Evolutionary conservation across 92 coral and sea anemone species (phyloP).

Genomic region (Porites divaricata): DNA sequence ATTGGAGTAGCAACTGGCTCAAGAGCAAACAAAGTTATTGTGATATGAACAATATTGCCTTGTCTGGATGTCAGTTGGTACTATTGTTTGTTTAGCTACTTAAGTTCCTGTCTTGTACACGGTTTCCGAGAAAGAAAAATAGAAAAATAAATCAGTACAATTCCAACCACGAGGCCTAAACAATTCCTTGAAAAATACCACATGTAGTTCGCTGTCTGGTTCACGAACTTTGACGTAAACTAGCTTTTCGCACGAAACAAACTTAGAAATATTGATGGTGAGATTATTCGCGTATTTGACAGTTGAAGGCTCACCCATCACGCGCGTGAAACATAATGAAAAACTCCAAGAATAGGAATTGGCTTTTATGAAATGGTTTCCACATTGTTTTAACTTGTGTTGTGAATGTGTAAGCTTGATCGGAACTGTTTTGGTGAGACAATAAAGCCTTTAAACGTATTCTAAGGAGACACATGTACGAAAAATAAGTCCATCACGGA

Average conservation of each 20-base stretch:
- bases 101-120: too few relatives aligned
- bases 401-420: constrained; percentile 1
- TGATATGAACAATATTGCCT: not conserved
- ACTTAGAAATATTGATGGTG: constrained; percentile 24
- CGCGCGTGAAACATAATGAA: not conserved
- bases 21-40: not conserved
- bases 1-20: not conserved
- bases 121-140: too few relatives aligned
- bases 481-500: constrained; percentile 5
- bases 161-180: not conserved
- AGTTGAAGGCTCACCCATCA: not conserved
- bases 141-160: too few relatives aligned
- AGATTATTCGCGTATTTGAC: not conserved
- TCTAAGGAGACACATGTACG: constrained; percentile 13
- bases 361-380: not conserved
- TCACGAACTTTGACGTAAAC: not conserved
- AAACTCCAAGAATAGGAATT: not conserved
- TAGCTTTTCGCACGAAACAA: constrained; percentile 11
- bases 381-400: constrained; percentile 5
- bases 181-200: constrained; percentile 23
- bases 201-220: constrained; percentile 22
- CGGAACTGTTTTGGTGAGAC: constrained; percentile 8
- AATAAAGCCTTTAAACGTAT: constrained; percentile 6
- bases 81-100: too few relatives aligned
- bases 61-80: not conserved